phyloP scores from a whole-genome alignment of 2,797 vertebrate genomes.

The Smutsia temminckii region DNA sequence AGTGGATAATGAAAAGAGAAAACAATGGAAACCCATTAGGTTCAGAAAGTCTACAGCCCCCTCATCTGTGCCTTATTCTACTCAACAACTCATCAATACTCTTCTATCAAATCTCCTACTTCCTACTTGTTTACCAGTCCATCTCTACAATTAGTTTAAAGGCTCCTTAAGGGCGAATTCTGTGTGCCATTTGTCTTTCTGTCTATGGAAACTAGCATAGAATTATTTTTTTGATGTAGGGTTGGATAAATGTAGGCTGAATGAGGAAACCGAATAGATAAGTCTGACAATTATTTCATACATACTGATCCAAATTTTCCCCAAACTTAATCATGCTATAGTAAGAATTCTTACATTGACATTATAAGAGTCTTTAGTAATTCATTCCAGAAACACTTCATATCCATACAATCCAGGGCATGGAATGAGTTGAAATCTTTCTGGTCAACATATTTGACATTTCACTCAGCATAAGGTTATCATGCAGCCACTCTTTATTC shows the following conservation, averaged over 20 bases:
- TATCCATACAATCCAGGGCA: not conserved
- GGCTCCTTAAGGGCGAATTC: not conserved
- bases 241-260: not conserved
- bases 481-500: not conserved
- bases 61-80: not conserved
- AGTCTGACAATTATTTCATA: not conserved
- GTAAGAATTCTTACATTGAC: conserved; percentile 11
- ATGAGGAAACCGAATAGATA: not conserved
- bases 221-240: not conserved
- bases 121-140: not conserved
- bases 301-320: not conserved
- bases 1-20: not conserved
- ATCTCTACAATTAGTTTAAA: not conserved
- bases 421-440: not conserved
- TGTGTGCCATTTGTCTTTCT: not conserved
- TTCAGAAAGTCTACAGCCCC: not conserved
- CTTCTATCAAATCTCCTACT: not conserved
- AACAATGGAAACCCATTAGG: not conserved
- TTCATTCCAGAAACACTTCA: conserved; percentile 7
- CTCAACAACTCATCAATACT: not conserved
- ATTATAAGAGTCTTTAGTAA: not conserved
- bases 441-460: not conserved
- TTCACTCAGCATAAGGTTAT: conserved; percentile 35
- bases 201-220: not conserved
- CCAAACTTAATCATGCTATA: not conserved